Evolutionary conservation across 2,888 invertebrate species (phyloP).

Genomic region (Troglohyphantes excavatus): DNA sequence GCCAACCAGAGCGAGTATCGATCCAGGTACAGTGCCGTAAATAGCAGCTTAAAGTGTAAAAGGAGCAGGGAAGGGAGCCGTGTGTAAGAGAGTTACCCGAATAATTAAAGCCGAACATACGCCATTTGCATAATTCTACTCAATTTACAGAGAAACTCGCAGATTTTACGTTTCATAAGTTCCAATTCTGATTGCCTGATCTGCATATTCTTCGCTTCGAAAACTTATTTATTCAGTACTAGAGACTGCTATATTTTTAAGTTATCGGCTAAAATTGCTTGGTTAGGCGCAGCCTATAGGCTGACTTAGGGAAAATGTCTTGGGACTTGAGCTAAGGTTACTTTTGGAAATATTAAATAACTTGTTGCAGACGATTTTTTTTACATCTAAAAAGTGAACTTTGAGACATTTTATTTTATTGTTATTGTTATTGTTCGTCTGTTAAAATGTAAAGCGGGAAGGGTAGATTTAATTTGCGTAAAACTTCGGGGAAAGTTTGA

Average conservation of each 20-base stretch:
- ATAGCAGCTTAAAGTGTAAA: constrained; percentile 68
- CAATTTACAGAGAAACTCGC: constrained; percentile 74
- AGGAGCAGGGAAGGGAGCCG: background rate
- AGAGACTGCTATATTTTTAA: constrained; percentile 54
- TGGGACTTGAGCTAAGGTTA: constrained; percentile 33
- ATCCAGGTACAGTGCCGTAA: constrained; percentile 58
- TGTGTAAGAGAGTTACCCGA: constrained; percentile 39
- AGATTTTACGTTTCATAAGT: constrained; percentile 74
- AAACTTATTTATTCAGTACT: constrained; percentile 53
- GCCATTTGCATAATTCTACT: constrained; percentile 75
- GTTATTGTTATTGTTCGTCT: background rate
- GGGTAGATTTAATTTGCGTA: constrained; percentile 2
- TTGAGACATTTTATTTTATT: constrained; percentile 22
- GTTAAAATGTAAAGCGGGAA: background rate
- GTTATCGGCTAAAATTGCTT: constrained; percentile 54
- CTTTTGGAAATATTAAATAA: constrained; percentile 56
- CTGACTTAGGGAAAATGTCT: background rate
- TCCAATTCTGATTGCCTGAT: constrained; percentile 70
- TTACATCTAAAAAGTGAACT: background rate
- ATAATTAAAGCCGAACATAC: constrained; percentile 73
- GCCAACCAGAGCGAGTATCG: constrained; percentile 69
- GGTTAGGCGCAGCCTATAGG: constrained; percentile 10
- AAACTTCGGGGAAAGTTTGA: background rate
- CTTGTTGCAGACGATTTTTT: constrained; percentile 51
- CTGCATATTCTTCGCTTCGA: constrained; percentile 52